Percentiles rank a stretch among this genome's conserved stretches.
Evolutionary conservation across 2,888 invertebrate species (phyloP).

Genomic region (Melanophora roralis): DNA sequence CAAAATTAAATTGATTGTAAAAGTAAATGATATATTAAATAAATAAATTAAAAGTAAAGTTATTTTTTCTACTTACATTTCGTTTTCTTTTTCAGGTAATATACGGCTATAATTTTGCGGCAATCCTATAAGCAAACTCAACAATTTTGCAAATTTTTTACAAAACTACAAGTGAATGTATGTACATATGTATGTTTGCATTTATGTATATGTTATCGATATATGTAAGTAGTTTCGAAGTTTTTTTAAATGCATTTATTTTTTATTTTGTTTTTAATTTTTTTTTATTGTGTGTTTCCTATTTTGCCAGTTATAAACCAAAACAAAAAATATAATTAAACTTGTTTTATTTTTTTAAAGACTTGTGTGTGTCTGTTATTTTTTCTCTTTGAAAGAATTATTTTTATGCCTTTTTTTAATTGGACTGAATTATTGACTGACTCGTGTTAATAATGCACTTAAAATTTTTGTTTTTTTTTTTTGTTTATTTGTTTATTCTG

Average conservation of each 20-base stretch:
- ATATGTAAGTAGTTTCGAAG: too few species aligned
- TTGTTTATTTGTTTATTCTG: neutral
- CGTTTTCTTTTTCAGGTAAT: too few species aligned
- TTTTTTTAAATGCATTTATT: neutral
- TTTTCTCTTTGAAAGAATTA: neutral
- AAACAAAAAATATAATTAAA: neutral
- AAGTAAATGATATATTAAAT: too few species aligned
- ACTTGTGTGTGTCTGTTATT: neutral
- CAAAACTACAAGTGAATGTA: too few species aligned
- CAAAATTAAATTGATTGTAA: too few species aligned
- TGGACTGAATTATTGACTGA: conserved; percentile 3
- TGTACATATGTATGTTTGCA: too few species aligned
- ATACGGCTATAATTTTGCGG: too few species aligned
- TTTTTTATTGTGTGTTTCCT: neutral
- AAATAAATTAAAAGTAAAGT: too few species aligned
- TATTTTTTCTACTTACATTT: too few species aligned
- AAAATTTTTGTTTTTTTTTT: neutral
- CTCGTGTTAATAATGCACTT: conserved; percentile 4
- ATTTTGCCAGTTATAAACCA: neutral
- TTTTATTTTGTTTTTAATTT: neutral
- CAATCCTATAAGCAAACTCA: too few species aligned
- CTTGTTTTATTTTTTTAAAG: conserved; percentile 6
- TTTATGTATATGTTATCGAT: too few species aligned
- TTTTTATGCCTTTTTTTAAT: conserved; percentile 1
- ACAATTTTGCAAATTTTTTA: too few species aligned